Evolutionary conservation across 2,797 vertebrate genomes (phyloP).

Genomic region (Loriculus beryllinus): DNA sequence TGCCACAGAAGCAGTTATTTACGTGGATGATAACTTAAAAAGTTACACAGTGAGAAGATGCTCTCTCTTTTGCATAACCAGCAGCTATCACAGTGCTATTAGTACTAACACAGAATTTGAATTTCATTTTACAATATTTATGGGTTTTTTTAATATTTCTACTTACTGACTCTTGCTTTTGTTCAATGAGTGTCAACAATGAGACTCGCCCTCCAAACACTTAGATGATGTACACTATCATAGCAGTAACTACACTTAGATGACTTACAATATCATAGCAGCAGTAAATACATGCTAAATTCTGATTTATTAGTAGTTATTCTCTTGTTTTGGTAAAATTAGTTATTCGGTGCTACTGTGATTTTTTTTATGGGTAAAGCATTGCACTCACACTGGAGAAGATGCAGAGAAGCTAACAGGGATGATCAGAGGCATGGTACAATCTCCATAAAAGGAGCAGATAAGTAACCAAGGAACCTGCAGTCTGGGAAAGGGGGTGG

Average conservation of each 20-base stretch:
- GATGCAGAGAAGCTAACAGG: not conserved
- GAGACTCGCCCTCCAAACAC: not conserved
- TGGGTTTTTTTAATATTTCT: not conserved
- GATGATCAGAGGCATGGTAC: not conserved
- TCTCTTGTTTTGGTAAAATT: not conserved
- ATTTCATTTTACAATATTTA: conserved; percentile 28
- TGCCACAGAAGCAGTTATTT: not conserved
- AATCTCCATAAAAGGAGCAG: not conserved
- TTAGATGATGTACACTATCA: not conserved
- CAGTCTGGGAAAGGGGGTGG: not conserved
- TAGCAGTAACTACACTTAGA: not conserved
- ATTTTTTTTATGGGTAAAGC: not conserved
- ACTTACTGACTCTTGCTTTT: conserved; percentile 3
- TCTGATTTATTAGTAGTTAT: not conserved
- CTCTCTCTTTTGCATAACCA: not conserved
- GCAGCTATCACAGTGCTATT: not conserved
- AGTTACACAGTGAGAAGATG: not conserved
- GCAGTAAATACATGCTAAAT: not conserved
- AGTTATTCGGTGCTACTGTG: not conserved
- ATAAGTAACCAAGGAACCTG: not conserved
- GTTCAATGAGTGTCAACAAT: not conserved
- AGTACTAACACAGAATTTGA: conserved; percentile 12
- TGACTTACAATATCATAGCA: not conserved
- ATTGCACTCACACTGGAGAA: not conserved
- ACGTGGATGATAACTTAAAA: not conserved